Percentiles rank a stretch among this genome's conserved stretches.
Conservation (phyloP, 2,888 invertebrate species). For the Rhingia campestris region DNA sequence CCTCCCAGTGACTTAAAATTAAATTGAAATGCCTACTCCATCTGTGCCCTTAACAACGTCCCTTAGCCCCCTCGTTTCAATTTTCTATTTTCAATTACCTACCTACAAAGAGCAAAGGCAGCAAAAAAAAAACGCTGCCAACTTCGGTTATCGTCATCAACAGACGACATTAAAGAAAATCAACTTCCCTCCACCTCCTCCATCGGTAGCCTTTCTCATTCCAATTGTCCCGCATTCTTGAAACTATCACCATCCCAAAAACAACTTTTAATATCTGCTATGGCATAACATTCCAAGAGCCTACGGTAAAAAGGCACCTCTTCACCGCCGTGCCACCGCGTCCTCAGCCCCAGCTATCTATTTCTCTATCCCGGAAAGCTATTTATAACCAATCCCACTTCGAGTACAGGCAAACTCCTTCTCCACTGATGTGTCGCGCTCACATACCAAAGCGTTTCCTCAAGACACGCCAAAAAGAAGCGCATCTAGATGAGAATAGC, state of each 20-base stretch:
- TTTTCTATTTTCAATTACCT: constrained; percentile 32
- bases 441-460: constrained; percentile 57
- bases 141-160: constrained; percentile 54
- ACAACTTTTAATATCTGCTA: constrained; percentile 57
- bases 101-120: neutral
- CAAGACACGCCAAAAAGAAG: constrained; percentile 43
- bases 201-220: neutral
- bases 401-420: constrained; percentile 25
- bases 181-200: constrained; percentile 16
- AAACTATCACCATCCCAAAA: constrained; percentile 39
- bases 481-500: constrained; percentile 49
- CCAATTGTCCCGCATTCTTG: constrained; percentile 31
- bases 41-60: neutral
- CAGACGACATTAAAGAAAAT: constrained; percentile 56
- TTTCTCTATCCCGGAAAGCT: constrained; percentile 48
- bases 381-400: constrained; percentile 66
- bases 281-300: constrained; percentile 56
- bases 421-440: constrained; percentile 25
- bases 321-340: constrained; percentile 1
- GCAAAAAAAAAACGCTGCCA: constrained; percentile 2
- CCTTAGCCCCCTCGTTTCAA: neutral
- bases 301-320: constrained; percentile 62
- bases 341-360: neutral
- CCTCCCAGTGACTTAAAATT: no score
- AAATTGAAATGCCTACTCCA: neutral